phyloP scores from a whole-genome alignment of 2,888 invertebrate species.

The Vanessa cardui region DNA sequence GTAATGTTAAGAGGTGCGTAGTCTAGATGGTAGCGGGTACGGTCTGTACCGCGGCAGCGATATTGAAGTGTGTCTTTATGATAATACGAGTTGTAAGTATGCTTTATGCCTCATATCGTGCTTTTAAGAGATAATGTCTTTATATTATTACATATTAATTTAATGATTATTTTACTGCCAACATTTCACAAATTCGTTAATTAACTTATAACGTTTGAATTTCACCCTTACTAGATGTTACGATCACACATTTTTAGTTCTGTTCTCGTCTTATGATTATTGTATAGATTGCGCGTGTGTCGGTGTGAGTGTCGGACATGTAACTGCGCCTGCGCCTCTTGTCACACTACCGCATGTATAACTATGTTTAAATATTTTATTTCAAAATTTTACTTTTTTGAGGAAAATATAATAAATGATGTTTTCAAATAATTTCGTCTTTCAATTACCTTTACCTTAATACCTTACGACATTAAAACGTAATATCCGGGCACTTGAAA shows the following conservation, averaged over 20 bases:
- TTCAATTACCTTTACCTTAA: conserved; percentile 20
- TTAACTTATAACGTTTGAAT: conserved; percentile 54
- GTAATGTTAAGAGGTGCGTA: conserved; percentile 57
- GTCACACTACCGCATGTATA: conserved; percentile 72
- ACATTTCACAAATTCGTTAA: conserved; percentile 73
- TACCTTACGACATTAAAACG: background rate
- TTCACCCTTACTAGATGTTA: conserved; percentile 68
- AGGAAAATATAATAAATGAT: conserved; percentile 81
- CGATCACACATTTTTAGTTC: conserved; percentile 75
- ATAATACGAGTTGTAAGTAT: conserved; percentile 67
- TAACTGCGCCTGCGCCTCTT: conserved; percentile 41
- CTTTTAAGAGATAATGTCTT: conserved; percentile 72
- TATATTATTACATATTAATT: conserved; percentile 55
- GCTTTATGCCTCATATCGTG: conserved; percentile 77
- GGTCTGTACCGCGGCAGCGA: conserved; percentile 46
- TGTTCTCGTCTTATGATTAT: conserved; percentile 61
- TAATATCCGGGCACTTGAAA: conserved; percentile 15
- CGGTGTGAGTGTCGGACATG: conserved; percentile 42
- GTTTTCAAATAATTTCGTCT: conserved; percentile 74
- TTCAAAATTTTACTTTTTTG: conserved; percentile 82
- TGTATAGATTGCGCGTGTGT: conserved; percentile 60
- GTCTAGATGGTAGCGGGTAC: conserved; percentile 42
- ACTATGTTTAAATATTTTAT: conserved; percentile 80
- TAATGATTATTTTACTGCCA: conserved; percentile 75
- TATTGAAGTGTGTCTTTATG: conserved; percentile 48